Percentiles rank a stretch among this genome's conserved stretches.
Conservation (phyloP, 2,113 vertebrate genomes). For the Pyrgilauda ruficollis region DNA sequence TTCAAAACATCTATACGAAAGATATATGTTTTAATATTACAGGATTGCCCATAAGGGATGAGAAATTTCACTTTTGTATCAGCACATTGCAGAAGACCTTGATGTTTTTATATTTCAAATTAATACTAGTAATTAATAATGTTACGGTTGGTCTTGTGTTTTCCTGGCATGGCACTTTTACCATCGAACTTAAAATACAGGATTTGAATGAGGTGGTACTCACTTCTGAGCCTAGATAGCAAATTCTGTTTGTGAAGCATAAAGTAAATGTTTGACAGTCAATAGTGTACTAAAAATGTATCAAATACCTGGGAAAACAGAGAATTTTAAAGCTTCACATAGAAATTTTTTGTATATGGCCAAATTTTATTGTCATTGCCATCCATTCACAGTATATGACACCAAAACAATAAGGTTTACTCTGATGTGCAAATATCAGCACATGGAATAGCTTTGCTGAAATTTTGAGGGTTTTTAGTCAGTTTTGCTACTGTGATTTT, state of each 20-base stretch:
- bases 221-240: background rate
- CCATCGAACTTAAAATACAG: background rate
- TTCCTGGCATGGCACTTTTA: background rate
- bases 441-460: background rate
- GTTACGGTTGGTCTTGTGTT: background rate
- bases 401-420: background rate
- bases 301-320: background rate
- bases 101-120: background rate
- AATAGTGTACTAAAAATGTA: background rate
- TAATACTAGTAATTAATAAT: background rate
- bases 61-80: background rate
- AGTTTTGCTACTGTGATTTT: background rate
- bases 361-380: background rate
- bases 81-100: background rate
- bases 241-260: background rate
- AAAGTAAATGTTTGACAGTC: background rate
- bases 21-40: background rate
- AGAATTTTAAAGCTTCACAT: background rate
- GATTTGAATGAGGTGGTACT: background rate
- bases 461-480: background rate
- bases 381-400: background rate
- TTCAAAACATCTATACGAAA: background rate
- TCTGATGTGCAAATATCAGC: background rate
- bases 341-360: background rate
- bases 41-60: background rate